Evolutionary conservation across 2,797 vertebrate species (phyloP).

Genomic region (Coranthus polyacanthus): DNA sequence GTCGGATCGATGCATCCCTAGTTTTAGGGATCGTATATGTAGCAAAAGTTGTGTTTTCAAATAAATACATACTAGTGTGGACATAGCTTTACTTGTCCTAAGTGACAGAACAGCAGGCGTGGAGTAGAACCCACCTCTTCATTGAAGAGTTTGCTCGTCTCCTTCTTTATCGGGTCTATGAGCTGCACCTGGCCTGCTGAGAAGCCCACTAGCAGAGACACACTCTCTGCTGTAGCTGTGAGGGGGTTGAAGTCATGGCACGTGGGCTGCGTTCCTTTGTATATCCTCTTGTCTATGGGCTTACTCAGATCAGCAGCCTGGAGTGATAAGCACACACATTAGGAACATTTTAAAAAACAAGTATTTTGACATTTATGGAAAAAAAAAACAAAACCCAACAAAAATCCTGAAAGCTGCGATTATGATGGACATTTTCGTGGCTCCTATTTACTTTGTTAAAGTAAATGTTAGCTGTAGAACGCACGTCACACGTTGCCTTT

Average conservation of each 20-base stretch:
- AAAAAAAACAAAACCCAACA: too few relatives aligned
- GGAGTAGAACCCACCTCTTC: conserved; percentile 92
- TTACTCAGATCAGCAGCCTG: conserved; percentile 98
- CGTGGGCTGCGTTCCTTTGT: conserved; percentile 99
- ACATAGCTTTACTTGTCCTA: not conserved
- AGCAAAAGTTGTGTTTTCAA: too few relatives aligned
- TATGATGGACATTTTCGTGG: not conserved
- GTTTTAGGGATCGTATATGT: too few relatives aligned
- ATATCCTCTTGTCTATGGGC: conserved; percentile 99
- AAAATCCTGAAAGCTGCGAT: too few relatives aligned
- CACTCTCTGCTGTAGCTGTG: conserved; percentile 97
- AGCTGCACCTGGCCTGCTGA: conserved; percentile 99
- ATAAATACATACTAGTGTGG: too few relatives aligned
- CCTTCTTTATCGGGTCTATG: conserved; percentile 99
- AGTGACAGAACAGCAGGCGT: not conserved
- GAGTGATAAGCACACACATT: conserved; percentile 18
- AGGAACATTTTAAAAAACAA: not conserved
- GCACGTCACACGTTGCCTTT: too few relatives aligned
- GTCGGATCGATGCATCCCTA: too few relatives aligned
- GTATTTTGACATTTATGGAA: not conserved
- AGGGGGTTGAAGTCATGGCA: conserved; percentile 99
- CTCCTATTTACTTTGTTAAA: not conserved
- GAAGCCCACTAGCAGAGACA: conserved; percentile 98
- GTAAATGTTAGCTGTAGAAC: not conserved
- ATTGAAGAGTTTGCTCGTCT: conserved; percentile 99